Conservation (phyloP, 2,888 invertebrate genomes). For the Tetranychus truncatus region DNA sequence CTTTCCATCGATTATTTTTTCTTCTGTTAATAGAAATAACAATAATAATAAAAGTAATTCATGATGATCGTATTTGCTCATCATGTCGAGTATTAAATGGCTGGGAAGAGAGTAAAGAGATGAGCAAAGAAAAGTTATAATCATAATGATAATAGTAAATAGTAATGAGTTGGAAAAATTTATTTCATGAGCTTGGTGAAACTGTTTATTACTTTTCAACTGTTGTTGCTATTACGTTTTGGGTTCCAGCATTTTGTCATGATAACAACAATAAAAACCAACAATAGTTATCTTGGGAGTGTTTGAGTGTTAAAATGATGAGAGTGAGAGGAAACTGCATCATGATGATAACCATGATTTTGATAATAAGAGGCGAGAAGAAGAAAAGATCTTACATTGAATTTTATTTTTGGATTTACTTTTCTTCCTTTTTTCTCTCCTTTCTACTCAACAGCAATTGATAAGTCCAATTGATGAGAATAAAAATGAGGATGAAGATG, state of each 20-base stretch:
- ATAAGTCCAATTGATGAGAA: not conserved
- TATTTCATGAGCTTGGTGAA: not conserved
- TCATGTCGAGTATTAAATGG: too few species aligned
- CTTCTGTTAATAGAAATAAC: too few species aligned
- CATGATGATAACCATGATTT: not conserved
- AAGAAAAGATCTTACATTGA: not conserved
- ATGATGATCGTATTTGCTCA: too few species aligned
- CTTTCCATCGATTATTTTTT: too few species aligned
- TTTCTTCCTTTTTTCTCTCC: not conserved
- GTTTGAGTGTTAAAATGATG: not conserved
- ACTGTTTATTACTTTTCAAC: not conserved
- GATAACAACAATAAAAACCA: not conserved
- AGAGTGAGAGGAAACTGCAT: not conserved
- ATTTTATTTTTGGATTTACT: not conserved
- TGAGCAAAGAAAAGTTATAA: not conserved
- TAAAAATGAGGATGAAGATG: not conserved
- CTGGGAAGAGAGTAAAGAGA: too few species aligned
- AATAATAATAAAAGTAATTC: too few species aligned
- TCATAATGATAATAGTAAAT: not conserved
- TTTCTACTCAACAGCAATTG: not conserved
- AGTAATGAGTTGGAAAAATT: not conserved
- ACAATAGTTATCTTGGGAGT: not conserved
- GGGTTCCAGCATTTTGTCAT: not conserved
- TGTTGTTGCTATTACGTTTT: not conserved
- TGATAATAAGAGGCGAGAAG: not conserved